phyloP scores from a whole-genome alignment of 2,888 invertebrate species.

The Cantharis rustica region DNA sequence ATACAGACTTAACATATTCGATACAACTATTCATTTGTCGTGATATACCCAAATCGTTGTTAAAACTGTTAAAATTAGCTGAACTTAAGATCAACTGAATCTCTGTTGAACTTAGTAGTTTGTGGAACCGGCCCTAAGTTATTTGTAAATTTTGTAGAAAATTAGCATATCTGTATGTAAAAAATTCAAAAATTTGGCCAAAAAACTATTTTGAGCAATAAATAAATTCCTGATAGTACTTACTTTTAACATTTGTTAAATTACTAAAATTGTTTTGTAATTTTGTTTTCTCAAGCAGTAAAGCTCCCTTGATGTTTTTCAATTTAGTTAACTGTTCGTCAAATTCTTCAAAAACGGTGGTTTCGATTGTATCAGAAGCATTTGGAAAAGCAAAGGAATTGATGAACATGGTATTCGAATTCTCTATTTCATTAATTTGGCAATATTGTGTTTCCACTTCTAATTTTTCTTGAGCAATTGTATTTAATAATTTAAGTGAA shows the following conservation, averaged over 20 bases:
- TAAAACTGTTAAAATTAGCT: too few species aligned
- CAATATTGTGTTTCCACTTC: conserved; percentile 71
- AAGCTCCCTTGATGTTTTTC: conserved; percentile 64
- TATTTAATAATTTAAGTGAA: conserved; percentile 71
- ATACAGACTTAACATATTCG: too few species aligned
- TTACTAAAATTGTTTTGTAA: conserved; percentile 58
- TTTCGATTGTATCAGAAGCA: conserved; percentile 60
- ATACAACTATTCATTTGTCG: too few species aligned
- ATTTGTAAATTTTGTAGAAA: too few species aligned
- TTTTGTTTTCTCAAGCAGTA: conserved; percentile 66
- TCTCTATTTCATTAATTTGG: conserved; percentile 69
- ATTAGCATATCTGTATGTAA: too few species aligned
- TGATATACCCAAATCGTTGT: too few species aligned
- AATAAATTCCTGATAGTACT: conserved; percentile 5
- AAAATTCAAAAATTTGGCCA: too few species aligned
- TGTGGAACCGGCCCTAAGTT: too few species aligned
- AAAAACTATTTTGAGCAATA: conserved; percentile 5
- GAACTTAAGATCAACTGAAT: too few species aligned
- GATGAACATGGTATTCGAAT: conserved; percentile 61
- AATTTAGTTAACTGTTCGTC: conserved; percentile 66
- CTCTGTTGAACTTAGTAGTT: too few species aligned
- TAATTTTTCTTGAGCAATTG: conserved; percentile 70
- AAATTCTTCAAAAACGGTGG: conserved; percentile 67
- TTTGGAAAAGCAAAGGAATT: conserved; percentile 67
- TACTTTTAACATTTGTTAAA: conserved; percentile 57